Evolutionary conservation across 2,888 invertebrate species (phyloP).

Genomic region (Eilema caniola): DNA sequence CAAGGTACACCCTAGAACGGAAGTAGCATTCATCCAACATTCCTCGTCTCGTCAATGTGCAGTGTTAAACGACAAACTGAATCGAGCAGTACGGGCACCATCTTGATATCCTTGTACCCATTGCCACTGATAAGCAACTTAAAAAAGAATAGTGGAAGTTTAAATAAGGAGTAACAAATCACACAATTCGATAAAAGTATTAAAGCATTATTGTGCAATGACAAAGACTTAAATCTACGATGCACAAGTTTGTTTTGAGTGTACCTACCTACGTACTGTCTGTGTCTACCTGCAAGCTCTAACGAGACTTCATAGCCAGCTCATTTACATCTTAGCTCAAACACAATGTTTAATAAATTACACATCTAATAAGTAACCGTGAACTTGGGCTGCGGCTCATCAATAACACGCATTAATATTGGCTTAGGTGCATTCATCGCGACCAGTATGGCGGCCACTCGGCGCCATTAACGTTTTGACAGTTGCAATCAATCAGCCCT

Average conservation of each 20-base stretch:
- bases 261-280: slow-evolving; percentile 10
- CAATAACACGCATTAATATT: slow-evolving; percentile 82
- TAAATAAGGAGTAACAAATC: too few species aligned
- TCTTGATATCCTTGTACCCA: too few species aligned
- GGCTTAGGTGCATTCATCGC: slow-evolving; percentile 79
- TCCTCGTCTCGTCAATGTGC: too few species aligned
- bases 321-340: slow-evolving; percentile 66
- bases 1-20: too few species aligned
- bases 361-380: slow-evolving; percentile 79
- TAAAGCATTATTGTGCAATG: too few species aligned
- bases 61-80: too few species aligned
- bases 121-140: too few species aligned
- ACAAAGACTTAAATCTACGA: neutral
- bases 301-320: slow-evolving; percentile 62
- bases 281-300: slow-evolving; percentile 55
- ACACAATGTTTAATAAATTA: slow-evolving; percentile 77
- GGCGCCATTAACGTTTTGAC: slow-evolving; percentile 84
- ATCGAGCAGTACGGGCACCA: too few species aligned
- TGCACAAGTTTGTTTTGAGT: slow-evolving; percentile 25
- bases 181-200: too few species aligned
- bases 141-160: too few species aligned
- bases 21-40: too few species aligned
- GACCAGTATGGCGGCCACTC: slow-evolving; percentile 77
- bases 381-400: slow-evolving; percentile 77
- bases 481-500: slow-evolving; percentile 85